Conservation (phyloP, 2,797 vertebrate species). For the Meriones psammophilus region DNA sequence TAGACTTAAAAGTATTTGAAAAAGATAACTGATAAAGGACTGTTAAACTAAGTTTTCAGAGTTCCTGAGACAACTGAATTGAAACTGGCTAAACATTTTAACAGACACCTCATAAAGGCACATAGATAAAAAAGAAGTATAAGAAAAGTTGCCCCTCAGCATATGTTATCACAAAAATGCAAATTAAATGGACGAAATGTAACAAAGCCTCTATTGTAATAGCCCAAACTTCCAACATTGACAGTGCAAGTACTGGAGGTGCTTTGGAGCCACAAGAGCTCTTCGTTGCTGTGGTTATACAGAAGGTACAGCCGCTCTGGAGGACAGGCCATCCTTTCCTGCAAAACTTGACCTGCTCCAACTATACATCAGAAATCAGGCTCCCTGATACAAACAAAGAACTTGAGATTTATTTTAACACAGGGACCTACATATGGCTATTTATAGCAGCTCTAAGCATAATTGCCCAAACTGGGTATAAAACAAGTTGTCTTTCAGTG, state of each 20-base stretch:
- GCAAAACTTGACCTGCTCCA: not conserved
- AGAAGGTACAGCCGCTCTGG: not conserved
- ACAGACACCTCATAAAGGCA: not conserved
- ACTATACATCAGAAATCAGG: too few species aligned
- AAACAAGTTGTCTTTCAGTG: not conserved
- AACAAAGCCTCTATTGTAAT: not conserved
- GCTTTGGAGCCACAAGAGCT: not conserved
- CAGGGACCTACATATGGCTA: not conserved
- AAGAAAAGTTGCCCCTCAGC: not conserved
- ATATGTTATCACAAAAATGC: not conserved
- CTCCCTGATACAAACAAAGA: not conserved
- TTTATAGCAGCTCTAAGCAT: not conserved
- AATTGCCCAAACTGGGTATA: not conserved
- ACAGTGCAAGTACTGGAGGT: not conserved
- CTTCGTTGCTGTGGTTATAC: not conserved
- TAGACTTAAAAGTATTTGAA: not conserved
- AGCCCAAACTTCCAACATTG: too few species aligned
- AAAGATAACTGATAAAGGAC: not conserved
- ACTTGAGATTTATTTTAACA: not conserved
- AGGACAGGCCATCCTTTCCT: not conserved
- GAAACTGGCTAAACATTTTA: not conserved
- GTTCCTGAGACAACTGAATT: not conserved
- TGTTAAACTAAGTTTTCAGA: too few species aligned
- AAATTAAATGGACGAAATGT: not conserved
- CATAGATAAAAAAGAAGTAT: not conserved